A percentile compares a stretch with the other conserved stretches of the same genome.
These are phyloP conservation scores for Scaptomyza reducta DNA, from an alignment of 2,888 invertebrate species.

Conservation along the genomic window DNA sequence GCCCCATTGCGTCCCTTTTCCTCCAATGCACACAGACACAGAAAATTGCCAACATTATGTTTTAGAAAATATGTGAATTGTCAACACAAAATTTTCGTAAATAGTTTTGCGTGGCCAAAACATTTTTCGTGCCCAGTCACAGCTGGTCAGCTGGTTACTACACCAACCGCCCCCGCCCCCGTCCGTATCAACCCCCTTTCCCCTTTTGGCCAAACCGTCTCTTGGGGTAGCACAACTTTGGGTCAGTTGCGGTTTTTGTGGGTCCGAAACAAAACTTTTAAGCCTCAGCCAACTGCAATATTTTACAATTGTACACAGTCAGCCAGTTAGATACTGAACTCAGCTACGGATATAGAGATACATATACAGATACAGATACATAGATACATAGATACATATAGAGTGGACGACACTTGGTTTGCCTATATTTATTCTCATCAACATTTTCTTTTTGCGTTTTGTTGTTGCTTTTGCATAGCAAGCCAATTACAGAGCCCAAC, in stretches of 20 bases:
- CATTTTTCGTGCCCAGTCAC: constrained; percentile 60
- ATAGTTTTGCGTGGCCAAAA: constrained; percentile 71
- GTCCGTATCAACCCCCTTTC: neutral
- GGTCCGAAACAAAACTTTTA: constrained; percentile 60
- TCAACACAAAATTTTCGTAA: constrained; percentile 80
- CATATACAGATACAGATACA: constrained; percentile 1
- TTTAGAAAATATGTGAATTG: constrained; percentile 81
- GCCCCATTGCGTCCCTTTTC: neutral
- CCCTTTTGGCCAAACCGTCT: neutral
- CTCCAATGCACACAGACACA: constrained; percentile 12
- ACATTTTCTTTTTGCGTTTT: constrained; percentile 5
- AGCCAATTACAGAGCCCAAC: constrained; percentile 60
- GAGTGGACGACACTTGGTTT: constrained; percentile 15
- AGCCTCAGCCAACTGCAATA: constrained; percentile 74
- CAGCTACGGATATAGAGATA: constrained; percentile 10
- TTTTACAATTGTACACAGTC: constrained; percentile 70
- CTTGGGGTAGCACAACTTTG: constrained; percentile 54
- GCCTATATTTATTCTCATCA: constrained; percentile 12
- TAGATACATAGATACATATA: neutral
- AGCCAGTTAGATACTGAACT: constrained; percentile 29
- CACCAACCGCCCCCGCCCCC: neutral
- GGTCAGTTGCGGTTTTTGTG: constrained; percentile 71
- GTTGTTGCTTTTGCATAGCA: constrained; percentile 50
- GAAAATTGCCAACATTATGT: constrained; percentile 77
- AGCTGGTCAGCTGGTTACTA: constrained; percentile 44